These are phyloP conservation scores for Odontomachus brunneus DNA, from an alignment of 1,140 invertebrate genomes.

Conservation along the genomic window DNA sequence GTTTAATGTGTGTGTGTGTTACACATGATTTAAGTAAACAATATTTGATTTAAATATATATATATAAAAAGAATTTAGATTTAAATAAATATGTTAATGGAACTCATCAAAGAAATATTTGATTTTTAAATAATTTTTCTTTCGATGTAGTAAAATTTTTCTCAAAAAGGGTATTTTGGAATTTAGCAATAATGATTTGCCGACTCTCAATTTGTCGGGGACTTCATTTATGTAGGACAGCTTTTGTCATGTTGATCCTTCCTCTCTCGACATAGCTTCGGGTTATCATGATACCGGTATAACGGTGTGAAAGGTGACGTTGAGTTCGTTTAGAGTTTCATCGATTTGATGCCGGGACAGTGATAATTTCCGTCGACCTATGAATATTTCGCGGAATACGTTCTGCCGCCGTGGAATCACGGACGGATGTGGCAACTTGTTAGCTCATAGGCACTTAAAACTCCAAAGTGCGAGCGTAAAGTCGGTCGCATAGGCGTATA, in stretches of 20 bases:
- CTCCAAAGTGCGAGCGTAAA: conserved; percentile 55
- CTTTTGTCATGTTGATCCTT: not conserved
- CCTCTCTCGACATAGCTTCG: too few relatives aligned
- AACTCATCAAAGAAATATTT: too few relatives aligned
- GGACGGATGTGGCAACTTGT: conserved; percentile 56
- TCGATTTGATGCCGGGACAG: conserved; percentile 11
- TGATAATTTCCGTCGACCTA: conserved; percentile 33
- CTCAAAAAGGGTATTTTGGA: too few relatives aligned
- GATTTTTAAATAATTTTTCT: too few relatives aligned
- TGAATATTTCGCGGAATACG: conserved; percentile 41
- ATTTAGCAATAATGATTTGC: not conserved
- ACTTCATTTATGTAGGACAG: not conserved
- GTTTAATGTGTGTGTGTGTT: too few relatives aligned
- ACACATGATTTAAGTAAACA: too few relatives aligned
- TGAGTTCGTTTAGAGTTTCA: not conserved
- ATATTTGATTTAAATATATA: too few relatives aligned
- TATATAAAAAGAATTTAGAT: too few relatives aligned
- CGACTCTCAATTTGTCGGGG: not conserved
- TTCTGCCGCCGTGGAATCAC: conserved; percentile 43
- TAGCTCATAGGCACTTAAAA: conserved; percentile 64
- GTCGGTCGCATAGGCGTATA: not conserved
- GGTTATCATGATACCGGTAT: not conserved
- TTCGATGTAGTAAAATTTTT: too few relatives aligned
- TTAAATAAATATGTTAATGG: too few relatives aligned
- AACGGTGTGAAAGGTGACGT: not conserved